Evolutionary conservation across 2,797 vertebrate species (phyloP).

Genomic region (Glossophaga mutica): DNA sequence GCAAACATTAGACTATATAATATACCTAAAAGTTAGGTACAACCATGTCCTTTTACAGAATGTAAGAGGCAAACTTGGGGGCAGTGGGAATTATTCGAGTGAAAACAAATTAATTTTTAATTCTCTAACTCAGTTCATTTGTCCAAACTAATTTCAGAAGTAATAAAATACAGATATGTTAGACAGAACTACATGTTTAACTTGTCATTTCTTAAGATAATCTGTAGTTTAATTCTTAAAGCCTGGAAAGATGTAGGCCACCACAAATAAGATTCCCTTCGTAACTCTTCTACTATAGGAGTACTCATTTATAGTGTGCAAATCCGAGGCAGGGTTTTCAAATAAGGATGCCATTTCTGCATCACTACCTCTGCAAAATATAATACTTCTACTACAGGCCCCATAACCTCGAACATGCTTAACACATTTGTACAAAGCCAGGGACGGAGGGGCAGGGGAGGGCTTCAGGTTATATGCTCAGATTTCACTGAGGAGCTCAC

Average conservation of each 20-base stretch:
- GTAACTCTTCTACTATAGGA: conserved; percentile 35
- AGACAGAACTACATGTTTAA: conserved; percentile 30
- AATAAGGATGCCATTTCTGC: conserved; percentile 42
- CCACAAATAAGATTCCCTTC: background rate
- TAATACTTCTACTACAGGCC: background rate
- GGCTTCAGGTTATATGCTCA: conserved; percentile 53
- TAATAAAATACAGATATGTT: conserved; percentile 52
- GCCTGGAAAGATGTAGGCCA: background rate
- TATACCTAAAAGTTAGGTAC: conserved; percentile 2
- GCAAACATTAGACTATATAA: conserved; percentile 36
- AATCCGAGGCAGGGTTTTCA: conserved; percentile 14
- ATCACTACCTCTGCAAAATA: conserved; percentile 38
- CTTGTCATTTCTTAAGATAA: conserved; percentile 39
- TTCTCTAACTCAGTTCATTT: conserved; percentile 52
- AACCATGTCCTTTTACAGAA: background rate
- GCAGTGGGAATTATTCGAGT: background rate
- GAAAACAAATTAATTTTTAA: conserved; percentile 56
- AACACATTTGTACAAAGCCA: conserved; percentile 36
- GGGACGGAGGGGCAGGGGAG: background rate
- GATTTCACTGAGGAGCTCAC: conserved; percentile 25
- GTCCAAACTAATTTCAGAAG: conserved; percentile 64
- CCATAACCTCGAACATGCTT: conserved; percentile 40
- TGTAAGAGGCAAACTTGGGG: background rate
- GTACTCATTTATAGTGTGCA: background rate
- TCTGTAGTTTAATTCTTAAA: conserved; percentile 45